Evolutionary conservation across 2,888 invertebrate species (phyloP).

Genomic region (Nysson spinosus): DNA sequence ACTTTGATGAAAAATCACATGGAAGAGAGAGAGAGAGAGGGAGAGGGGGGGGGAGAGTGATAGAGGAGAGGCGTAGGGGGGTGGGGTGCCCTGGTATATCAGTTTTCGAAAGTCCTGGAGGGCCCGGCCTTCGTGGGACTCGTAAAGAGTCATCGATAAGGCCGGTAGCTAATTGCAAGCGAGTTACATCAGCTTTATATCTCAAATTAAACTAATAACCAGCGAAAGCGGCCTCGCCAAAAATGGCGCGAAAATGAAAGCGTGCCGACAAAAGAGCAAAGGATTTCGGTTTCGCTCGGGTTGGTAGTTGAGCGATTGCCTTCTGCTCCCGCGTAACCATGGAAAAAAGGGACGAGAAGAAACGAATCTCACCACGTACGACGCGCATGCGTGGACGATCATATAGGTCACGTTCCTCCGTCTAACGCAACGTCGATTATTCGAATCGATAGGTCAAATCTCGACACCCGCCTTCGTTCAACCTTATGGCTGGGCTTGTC

Average conservation of each 20-base stretch:
- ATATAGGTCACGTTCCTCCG: too few relatives aligned
- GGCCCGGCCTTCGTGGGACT: slow-evolving; percentile 50
- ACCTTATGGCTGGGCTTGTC: too few relatives aligned
- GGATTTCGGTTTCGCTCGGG: slow-evolving; percentile 48
- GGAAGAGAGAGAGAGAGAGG: too few relatives aligned
- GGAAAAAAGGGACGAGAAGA: slow-evolving; percentile 21
- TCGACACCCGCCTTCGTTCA: too few relatives aligned
- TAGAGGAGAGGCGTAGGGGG: too few relatives aligned
- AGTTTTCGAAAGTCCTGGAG: slow-evolving; percentile 59
- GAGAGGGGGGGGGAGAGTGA: too few relatives aligned
- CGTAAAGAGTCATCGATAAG: slow-evolving; percentile 64
- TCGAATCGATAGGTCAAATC: too few relatives aligned
- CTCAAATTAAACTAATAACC: slow-evolving; percentile 74
- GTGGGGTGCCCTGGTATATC: too few relatives aligned
- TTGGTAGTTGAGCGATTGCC: slow-evolving; percentile 35
- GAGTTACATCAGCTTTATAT: slow-evolving; percentile 65
- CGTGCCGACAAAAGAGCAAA: slow-evolving; percentile 57
- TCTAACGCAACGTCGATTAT: too few relatives aligned
- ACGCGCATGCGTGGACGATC: not conserved
- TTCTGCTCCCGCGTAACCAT: not conserved
- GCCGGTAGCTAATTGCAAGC: slow-evolving; percentile 65
- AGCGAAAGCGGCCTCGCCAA: slow-evolving; percentile 73
- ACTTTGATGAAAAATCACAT: slow-evolving; percentile 29
- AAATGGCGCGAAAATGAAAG: slow-evolving; percentile 73
- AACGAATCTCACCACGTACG: not conserved